A percentile compares a stretch with the other conserved stretches of the same genome.
Evolutionary conservation across 2,888 invertebrate genomes (phyloP).

Genomic region (Eilema caniola): DNA sequence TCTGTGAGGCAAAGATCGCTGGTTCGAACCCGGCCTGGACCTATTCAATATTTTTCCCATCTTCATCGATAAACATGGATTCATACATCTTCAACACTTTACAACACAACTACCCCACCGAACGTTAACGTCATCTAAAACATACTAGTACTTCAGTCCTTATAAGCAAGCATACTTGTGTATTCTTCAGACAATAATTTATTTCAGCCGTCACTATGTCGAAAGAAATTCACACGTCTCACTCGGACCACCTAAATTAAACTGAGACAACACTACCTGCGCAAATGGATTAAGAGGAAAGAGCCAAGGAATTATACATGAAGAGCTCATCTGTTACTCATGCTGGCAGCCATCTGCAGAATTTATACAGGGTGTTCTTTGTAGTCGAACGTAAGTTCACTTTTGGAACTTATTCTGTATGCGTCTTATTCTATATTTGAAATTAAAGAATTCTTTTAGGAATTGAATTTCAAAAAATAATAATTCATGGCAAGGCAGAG

Average conservation of each 20-base stretch:
- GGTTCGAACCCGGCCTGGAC: too few species aligned
- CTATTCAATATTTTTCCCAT: too few species aligned
- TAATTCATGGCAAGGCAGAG: too few species aligned
- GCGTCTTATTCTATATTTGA: neutral
- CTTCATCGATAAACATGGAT: too few species aligned
- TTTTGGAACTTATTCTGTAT: constrained; percentile 18
- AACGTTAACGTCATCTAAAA: too few species aligned
- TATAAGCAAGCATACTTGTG: neutral
- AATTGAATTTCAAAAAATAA: too few species aligned
- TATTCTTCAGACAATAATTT: neutral
- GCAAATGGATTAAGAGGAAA: constrained; percentile 43
- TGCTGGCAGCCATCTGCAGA: constrained; percentile 38
- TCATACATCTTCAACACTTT: too few species aligned
- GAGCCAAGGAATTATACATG: constrained; percentile 46
- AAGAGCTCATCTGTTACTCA: constrained; percentile 53
- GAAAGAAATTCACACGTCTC: constrained; percentile 11
- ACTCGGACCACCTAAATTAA: constrained; percentile 3
- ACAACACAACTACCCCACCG: too few species aligned
- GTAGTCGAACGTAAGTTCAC: constrained; percentile 26
- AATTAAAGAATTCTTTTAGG: too few species aligned
- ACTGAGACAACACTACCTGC: constrained; percentile 26
- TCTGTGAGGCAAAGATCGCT: too few species aligned
- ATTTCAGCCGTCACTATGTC: neutral
- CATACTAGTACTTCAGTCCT: too few species aligned
- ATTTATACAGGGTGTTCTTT: constrained; percentile 39